phyloP scores from a whole-genome alignment of 2,888 invertebrate genomes.

The Drosophila phalerata region DNA sequence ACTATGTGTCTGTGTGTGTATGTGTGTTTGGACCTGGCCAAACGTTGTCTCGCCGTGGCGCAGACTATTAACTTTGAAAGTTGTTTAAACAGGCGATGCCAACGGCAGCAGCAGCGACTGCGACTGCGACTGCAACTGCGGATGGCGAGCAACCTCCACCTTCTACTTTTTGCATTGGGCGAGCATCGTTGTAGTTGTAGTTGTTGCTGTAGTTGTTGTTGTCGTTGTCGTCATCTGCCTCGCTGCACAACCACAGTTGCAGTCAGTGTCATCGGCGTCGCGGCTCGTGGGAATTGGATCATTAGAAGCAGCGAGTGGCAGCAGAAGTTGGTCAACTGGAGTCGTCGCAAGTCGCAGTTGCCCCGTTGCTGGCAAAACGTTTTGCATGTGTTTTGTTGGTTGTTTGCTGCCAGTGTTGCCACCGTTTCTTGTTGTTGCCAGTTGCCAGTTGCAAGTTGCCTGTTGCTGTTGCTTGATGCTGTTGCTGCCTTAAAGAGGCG shows the following conservation, averaged over 20 bases:
- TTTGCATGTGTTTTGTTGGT: constrained; percentile 78
- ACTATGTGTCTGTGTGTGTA: constrained; percentile 15
- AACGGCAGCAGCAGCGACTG: constrained; percentile 35
- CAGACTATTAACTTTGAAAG: constrained; percentile 83
- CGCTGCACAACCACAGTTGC: constrained; percentile 36
- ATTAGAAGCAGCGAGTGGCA: constrained; percentile 82
- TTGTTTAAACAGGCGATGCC: constrained; percentile 81
- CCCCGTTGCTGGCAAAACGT: constrained; percentile 51
- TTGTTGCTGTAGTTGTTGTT: constrained; percentile 50
- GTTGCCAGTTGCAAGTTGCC: constrained; percentile 35
- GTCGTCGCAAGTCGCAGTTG: constrained; percentile 36
- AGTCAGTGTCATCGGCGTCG: constrained; percentile 77
- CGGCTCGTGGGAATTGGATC: constrained; percentile 85
- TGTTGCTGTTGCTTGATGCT: constrained; percentile 52
- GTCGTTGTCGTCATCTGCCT: constrained; percentile 52
- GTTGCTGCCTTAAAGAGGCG: constrained; percentile 73
- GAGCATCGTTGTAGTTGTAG: constrained; percentile 68
- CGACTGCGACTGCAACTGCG: constrained; percentile 7
- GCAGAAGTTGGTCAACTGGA: constrained; percentile 76
- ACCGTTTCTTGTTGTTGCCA: constrained; percentile 73
- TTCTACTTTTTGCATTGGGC: constrained; percentile 80
- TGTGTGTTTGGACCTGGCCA: constrained; percentile 45
- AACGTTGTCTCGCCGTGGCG: constrained; percentile 79
- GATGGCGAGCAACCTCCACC: constrained; percentile 69
- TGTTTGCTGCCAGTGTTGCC: constrained; percentile 67